These are phyloP conservation scores for Actenoides hombroni DNA, from an alignment of 2,113 vertebrate species.

Conservation along the genomic window DNA sequence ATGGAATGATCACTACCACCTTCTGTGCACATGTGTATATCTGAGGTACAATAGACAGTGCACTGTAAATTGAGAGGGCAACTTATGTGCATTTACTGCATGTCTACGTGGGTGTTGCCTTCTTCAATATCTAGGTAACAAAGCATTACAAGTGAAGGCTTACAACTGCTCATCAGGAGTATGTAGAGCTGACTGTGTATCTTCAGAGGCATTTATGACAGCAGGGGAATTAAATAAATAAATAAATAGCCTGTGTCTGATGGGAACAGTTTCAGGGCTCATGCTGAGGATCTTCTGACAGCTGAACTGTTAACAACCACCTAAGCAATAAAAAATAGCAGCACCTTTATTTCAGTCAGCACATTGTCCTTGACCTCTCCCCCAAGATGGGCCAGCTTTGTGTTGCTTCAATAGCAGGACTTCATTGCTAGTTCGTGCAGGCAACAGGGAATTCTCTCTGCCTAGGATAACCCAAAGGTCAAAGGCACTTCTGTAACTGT, in stretches of 20 bases:
- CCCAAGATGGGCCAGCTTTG: neutral
- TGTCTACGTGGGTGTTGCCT: neutral
- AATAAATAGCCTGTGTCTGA: neutral
- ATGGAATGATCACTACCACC: neutral
- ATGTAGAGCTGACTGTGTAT: neutral
- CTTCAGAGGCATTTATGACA: neutral
- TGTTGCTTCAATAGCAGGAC: neutral
- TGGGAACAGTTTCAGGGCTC: neutral
- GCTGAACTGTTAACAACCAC: neutral
- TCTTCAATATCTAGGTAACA: neutral
- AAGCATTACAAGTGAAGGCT: neutral
- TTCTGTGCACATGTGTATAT: neutral
- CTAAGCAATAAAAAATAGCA: neutral
- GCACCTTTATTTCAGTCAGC: neutral
- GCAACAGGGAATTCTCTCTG: neutral
- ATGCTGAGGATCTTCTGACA: neutral
- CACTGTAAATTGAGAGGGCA: neutral
- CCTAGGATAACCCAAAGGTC: neutral
- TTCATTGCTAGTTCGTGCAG: neutral
- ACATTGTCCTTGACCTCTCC: neutral
- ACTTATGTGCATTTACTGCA: neutral
- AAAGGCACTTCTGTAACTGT: neutral
- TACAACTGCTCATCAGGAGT: neutral
- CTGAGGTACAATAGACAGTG: neutral
- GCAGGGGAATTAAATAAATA: neutral